phyloP scores from a whole-genome alignment of 2,797 vertebrate genomes.

The Pipistrellus nathusii region DNA sequence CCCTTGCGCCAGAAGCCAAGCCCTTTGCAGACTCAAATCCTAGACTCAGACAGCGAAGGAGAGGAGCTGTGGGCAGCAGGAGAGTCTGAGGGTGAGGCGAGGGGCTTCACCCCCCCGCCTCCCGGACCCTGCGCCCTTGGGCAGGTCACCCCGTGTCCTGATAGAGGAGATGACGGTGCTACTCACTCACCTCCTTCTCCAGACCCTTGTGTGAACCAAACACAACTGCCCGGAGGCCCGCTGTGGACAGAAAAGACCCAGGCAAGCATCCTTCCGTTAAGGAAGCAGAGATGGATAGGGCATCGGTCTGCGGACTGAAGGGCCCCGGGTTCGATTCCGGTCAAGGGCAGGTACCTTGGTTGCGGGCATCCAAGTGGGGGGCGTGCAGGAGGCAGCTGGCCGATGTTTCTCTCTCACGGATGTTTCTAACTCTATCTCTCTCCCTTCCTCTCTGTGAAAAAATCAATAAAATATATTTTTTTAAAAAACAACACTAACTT shows the following conservation, averaged over 20 bases:
- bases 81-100: too few relatives aligned
- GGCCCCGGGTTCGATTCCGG: too few relatives aligned
- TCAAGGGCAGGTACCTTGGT: too few relatives aligned
- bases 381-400: too few relatives aligned
- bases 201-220: fast-evolving
- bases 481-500: too few relatives aligned
- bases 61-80: background rate
- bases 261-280: background rate
- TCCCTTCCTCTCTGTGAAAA: too few relatives aligned
- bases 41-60: background rate
- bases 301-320: too few relatives aligned
- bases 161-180: background rate
- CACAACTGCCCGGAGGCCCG: background rate
- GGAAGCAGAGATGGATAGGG: background rate
- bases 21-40: background rate
- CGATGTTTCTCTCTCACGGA: too few relatives aligned
- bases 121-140: background rate
- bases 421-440: too few relatives aligned
- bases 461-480: too few relatives aligned
- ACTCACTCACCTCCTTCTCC: background rate
- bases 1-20: background rate
- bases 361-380: too few relatives aligned
- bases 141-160: background rate
- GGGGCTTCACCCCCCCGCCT: background rate
- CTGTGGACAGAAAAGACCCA: background rate